phyloP scores from a whole-genome alignment of 92 coral and sea anemone species.

The Desmophyllum pertusum region DNA sequence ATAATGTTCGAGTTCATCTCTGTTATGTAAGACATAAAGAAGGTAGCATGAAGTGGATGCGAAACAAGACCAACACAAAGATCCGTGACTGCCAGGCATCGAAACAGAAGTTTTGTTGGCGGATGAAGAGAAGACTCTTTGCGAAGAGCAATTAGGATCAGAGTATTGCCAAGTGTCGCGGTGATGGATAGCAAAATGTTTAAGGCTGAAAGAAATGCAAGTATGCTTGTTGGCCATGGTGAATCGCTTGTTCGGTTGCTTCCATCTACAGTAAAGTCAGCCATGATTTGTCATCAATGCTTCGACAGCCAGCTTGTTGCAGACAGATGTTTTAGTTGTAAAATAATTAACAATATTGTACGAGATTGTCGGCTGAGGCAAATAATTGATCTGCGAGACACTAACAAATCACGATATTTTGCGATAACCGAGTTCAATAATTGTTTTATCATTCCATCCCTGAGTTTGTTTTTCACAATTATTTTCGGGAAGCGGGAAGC shows the following conservation, averaged over 20 bases:
- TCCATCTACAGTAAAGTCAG: too few relatives aligned
- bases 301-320: neutral
- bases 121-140: conserved; percentile 1
- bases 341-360: too few relatives aligned
- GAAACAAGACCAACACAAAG: neutral
- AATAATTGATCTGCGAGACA: too few relatives aligned
- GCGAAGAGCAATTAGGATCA: neutral
- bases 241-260: neutral
- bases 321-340: neutral
- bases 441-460: too few relatives aligned
- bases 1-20: neutral
- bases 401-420: too few relatives aligned
- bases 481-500: too few relatives aligned
- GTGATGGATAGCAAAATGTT: conserved; percentile 2
- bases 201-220: neutral
- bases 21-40: neutral
- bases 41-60: neutral
- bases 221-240: neutral
- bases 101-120: neutral
- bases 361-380: too few relatives aligned
- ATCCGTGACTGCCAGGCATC: neutral
- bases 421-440: too few relatives aligned
- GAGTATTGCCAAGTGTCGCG: conserved; percentile 19
- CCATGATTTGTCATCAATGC: neutral
- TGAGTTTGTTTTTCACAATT: too few relatives aligned